Evolutionary conservation across 53 echinoderm and acorn worm species (phyloP).

Genomic region (Mesocentrotus franciscanus): DNA sequence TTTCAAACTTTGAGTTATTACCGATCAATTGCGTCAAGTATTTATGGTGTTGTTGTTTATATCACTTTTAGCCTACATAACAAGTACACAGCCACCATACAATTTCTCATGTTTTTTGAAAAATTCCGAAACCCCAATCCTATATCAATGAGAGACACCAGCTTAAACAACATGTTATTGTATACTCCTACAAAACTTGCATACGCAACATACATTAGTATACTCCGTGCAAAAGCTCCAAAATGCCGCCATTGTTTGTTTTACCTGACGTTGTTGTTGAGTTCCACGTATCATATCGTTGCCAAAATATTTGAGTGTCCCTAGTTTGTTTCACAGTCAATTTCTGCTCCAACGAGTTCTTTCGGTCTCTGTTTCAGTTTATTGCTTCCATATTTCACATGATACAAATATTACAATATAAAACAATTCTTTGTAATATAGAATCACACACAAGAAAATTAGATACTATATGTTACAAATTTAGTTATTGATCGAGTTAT

Average conservation of each 20-base stretch:
- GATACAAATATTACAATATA: no score
- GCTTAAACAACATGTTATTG: neutral
- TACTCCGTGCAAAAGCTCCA: neutral
- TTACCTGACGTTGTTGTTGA: neutral
- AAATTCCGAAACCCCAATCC: neutral
- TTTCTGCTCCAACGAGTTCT: neutral
- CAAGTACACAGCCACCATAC: no score
- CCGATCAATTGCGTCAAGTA: no score
- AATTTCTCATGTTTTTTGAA: neutral
- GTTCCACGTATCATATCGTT: neutral
- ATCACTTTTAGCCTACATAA: no score
- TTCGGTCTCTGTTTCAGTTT: no score
- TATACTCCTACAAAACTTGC: neutral
- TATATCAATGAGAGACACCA: neutral
- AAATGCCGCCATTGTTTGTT: neutral
- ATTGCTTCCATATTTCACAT: no score
- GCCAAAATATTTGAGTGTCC: neutral
- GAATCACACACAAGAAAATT: no score
- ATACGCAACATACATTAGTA: neutral
- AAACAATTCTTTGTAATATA: no score
- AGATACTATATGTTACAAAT: no score
- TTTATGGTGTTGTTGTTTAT: no score
- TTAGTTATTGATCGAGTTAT: no score
- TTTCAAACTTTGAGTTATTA: no score
- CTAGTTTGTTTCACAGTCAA: neutral